A percentile compares a stretch with the other conserved stretches of the same genome.
These are phyloP conservation scores for Cremastinae sp. DNA, from an alignment of 2,888 invertebrate species.

Conservation along the genomic window DNA sequence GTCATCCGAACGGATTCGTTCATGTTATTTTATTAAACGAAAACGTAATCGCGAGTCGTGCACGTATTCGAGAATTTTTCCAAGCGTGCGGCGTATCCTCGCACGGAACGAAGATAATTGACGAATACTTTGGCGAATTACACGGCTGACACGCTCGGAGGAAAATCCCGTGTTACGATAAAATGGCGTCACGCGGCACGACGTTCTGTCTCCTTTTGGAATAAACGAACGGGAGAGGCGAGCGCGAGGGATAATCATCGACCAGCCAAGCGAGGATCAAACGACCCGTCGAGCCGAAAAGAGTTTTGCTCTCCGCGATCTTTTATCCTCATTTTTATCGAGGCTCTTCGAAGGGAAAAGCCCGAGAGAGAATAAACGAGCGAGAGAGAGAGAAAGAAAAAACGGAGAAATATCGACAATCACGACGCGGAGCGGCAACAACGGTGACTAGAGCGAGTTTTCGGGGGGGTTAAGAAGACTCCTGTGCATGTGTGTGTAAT, in stretches of 20 bases:
- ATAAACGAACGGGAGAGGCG: slow-evolving; percentile 55
- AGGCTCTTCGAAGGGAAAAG: slow-evolving; percentile 36
- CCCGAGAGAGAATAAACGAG: neutral
- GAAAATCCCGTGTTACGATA: slow-evolving; percentile 65
- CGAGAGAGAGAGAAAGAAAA: slow-evolving; percentile 14
- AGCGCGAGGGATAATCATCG: slow-evolving; percentile 60
- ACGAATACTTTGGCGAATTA: slow-evolving; percentile 20
- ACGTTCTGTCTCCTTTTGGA: slow-evolving; percentile 68
- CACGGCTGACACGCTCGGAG: slow-evolving; percentile 55
- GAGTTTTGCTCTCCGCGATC: neutral
- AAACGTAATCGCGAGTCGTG: too few species aligned
- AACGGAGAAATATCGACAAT: slow-evolving; percentile 30
- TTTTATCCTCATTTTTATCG: neutral
- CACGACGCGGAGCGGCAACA: slow-evolving; percentile 22
- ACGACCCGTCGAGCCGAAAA: neutral
- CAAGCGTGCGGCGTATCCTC: too few species aligned
- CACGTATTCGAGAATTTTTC: too few species aligned
- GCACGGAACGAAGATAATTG: slow-evolving; percentile 21
- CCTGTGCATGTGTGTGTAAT: slow-evolving; percentile 61
- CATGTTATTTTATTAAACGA: too few species aligned
- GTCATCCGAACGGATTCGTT: neutral
- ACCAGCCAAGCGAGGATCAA: neutral
- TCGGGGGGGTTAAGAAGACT: neutral
- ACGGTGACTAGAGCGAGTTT: slow-evolving; percentile 52
- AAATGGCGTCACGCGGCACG: slow-evolving; percentile 72